These are phyloP conservation scores for Monoplex corrugatus DNA, from an alignment of 2,888 invertebrate genomes.

Conservation along the genomic window DNA sequence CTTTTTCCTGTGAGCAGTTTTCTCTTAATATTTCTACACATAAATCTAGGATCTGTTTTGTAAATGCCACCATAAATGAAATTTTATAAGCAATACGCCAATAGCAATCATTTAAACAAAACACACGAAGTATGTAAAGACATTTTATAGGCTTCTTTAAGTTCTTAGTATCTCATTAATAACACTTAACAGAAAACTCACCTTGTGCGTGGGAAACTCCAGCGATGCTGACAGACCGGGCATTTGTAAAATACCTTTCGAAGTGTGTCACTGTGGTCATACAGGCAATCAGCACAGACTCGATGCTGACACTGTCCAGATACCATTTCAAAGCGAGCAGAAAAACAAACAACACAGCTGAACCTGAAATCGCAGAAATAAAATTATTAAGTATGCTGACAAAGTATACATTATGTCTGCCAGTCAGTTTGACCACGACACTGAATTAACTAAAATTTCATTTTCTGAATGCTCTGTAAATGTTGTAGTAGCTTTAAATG, in stretches of 20 bases:
- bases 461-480: background rate
- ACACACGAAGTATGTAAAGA: too few relatives aligned
- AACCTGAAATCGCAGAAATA: constrained; percentile 62
- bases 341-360: constrained; percentile 73
- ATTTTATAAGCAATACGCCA: too few relatives aligned
- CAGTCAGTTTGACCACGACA: background rate
- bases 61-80: too few relatives aligned
- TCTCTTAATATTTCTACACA: too few relatives aligned
- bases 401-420: background rate
- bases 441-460: background rate
- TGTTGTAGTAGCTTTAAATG: background rate
- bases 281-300: constrained; percentile 73
- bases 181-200: too few relatives aligned
- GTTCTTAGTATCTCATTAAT: too few relatives aligned
- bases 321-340: constrained; percentile 73
- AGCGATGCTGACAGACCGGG: constrained; percentile 66
- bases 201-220: constrained; percentile 67
- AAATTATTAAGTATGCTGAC: background rate
- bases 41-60: too few relatives aligned
- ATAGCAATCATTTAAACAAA: too few relatives aligned
- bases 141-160: too few relatives aligned
- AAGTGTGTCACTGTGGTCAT: constrained; percentile 58
- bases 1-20: too few relatives aligned
- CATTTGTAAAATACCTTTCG: constrained; percentile 67
- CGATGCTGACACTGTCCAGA: constrained; percentile 74